A percentile compares a stretch with the other conserved stretches of the same genome.
phyloP scores from a whole-genome alignment of 2,888 invertebrate genomes.

The Pyralis farinalis region DNA sequence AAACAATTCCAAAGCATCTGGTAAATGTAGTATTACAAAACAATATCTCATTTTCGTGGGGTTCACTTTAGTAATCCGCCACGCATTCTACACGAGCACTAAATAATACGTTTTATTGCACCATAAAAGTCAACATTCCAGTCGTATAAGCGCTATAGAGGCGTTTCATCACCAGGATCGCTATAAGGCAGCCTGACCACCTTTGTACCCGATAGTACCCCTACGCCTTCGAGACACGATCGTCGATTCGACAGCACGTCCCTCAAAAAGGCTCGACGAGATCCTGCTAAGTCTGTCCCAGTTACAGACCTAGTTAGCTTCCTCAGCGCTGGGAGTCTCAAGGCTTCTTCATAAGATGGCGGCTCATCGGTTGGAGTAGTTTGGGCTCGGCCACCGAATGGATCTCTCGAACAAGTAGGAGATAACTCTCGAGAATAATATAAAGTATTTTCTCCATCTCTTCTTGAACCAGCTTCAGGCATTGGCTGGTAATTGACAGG shows the following conservation, averaged over 20 bases:
- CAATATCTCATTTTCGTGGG: slow-evolving; percentile 15
- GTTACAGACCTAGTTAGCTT: slow-evolving; percentile 82
- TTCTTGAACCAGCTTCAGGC: slow-evolving; percentile 47
- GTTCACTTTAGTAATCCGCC: slow-evolving; percentile 6
- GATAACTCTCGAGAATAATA: slow-evolving; percentile 68
- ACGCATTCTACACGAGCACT: slow-evolving; percentile 18
- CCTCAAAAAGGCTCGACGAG: slow-evolving; percentile 71
- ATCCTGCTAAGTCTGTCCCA: slow-evolving; percentile 75
- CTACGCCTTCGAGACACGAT: slow-evolving; percentile 71
- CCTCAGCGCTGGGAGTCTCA: slow-evolving; percentile 80
- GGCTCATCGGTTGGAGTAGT: slow-evolving; percentile 81
- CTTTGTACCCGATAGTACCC: slow-evolving; percentile 64
- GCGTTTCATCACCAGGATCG: slow-evolving; percentile 68
- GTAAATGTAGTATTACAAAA: slow-evolving; percentile 21
- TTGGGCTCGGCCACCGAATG: slow-evolving; percentile 79
- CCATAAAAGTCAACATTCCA: slow-evolving; percentile 53
- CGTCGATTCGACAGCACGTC: slow-evolving; percentile 73
- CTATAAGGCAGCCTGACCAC: slow-evolving; percentile 62
- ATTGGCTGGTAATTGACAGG: slow-evolving; percentile 57
- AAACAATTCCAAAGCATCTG: slow-evolving; percentile 46
- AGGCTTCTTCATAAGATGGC: slow-evolving; percentile 84
- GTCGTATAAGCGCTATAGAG: slow-evolving; percentile 56
- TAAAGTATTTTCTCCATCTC: slow-evolving; percentile 47
- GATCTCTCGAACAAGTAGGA: slow-evolving; percentile 81
- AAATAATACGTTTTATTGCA: slow-evolving; percentile 51